phyloP scores from a whole-genome alignment of 64 coral and sea anemone species.

The Montipora capricornis region DNA sequence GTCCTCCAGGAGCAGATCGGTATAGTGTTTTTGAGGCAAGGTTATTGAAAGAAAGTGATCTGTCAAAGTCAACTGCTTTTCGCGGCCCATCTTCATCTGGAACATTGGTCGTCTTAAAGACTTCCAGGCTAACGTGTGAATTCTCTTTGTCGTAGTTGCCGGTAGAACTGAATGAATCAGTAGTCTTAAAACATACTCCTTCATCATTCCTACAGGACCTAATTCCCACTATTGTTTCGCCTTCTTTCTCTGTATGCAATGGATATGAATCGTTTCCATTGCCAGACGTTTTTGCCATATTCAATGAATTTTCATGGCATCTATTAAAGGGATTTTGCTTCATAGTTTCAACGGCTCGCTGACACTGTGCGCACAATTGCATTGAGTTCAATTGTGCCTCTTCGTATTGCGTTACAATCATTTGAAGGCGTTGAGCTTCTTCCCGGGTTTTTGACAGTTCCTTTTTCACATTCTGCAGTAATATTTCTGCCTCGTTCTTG shows the following conservation, averaged over 20 bases:
- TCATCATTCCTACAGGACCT: neutral
- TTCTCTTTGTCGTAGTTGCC: neutral
- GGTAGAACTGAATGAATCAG: neutral
- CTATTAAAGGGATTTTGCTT: neutral
- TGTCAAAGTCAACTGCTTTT: neutral
- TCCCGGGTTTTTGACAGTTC: neutral
- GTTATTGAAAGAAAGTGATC: neutral
- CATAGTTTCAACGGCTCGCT: neutral
- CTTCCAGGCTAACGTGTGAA: neutral
- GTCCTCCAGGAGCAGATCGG: neutral
- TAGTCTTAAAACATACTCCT: neutral
- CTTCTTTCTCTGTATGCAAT: neutral
- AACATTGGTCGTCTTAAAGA: neutral
- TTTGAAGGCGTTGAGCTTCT: slow-evolving; percentile 8
- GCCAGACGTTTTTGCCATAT: neutral
- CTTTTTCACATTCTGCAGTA: neutral
- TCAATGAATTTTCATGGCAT: neutral
- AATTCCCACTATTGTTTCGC: neutral
- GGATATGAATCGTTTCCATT: neutral
- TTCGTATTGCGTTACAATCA: neutral
- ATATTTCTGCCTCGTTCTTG: neutral
- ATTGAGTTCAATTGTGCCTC: neutral
- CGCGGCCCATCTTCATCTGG: neutral
- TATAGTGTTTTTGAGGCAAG: neutral
- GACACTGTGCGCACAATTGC: neutral